Conservation (phyloP, 1,140 invertebrate species). For the Galleria mellonella region DNA sequence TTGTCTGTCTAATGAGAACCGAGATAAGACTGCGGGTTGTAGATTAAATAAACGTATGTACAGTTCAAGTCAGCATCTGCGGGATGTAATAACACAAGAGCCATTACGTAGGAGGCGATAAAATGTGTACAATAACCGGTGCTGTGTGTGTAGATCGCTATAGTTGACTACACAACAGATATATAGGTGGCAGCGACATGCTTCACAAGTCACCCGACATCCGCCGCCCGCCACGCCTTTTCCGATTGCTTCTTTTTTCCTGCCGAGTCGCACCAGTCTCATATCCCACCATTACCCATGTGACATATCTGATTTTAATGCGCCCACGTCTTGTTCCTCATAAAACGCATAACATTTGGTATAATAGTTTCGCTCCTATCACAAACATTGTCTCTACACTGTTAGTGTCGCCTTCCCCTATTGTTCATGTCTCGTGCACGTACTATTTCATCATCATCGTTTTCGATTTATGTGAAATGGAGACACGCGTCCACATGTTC, state of each 20-base stretch:
- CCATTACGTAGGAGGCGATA: slow-evolving; percentile 14
- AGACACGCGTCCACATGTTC: slow-evolving; percentile 42
- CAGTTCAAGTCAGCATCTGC: neutral
- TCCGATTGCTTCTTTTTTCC: slow-evolving; percentile 26
- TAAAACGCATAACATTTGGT: slow-evolving; percentile 16
- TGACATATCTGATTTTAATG: slow-evolving; percentile 15
- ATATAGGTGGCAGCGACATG: slow-evolving; percentile 14
- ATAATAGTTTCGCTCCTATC: slow-evolving; percentile 18
- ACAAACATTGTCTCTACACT: slow-evolving; percentile 19
- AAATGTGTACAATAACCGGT: slow-evolving; percentile 15
- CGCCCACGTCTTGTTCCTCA: slow-evolving; percentile 13
- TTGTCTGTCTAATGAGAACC: neutral
- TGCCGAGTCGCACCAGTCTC: slow-evolving; percentile 8
- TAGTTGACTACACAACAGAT: neutral
- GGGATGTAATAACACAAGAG: slow-evolving; percentile 3
- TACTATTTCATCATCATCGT: slow-evolving; percentile 51
- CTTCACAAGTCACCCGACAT: slow-evolving; percentile 18
- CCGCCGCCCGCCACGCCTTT: slow-evolving; percentile 27
- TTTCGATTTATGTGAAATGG: slow-evolving; percentile 39
- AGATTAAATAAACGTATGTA: slow-evolving; percentile 1
- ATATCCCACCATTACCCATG: slow-evolving; percentile 8
- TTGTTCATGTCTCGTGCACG: slow-evolving; percentile 37
- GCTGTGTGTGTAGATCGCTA: neutral
- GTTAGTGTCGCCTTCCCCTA: slow-evolving; percentile 36
- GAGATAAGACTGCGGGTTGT: neutral